phyloP scores from a whole-genome alignment of 1,140 invertebrate genomes.

The Drosophila nikananu region DNA sequence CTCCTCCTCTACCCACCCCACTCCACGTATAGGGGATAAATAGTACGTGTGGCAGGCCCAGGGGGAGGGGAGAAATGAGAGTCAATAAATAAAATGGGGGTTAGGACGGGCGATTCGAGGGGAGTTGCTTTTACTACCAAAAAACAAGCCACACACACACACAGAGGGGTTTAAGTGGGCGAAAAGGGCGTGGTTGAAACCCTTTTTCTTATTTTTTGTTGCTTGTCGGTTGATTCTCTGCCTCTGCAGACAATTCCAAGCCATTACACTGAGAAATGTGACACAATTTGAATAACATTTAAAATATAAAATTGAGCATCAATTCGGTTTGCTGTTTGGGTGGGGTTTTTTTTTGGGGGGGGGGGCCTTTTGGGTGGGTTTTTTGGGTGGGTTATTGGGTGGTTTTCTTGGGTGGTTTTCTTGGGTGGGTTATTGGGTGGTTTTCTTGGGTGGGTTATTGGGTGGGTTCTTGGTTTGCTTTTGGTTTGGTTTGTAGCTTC shows the following conservation, averaged over 20 bases:
- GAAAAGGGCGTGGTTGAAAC: constrained; percentile 17
- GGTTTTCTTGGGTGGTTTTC: too few relatives aligned
- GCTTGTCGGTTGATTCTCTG: background rate
- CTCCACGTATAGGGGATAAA: background rate
- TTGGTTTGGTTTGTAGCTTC: background rate
- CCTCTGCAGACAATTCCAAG: constrained; percentile 65
- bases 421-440: background rate
- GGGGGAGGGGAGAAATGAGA: constrained; percentile 37
- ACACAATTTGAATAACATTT: constrained; percentile 84
- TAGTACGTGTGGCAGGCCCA: background rate
- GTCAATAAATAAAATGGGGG: constrained; percentile 50
- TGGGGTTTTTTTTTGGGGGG: too few relatives aligned
- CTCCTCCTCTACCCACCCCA: too few relatives aligned
- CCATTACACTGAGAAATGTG: constrained; percentile 83
- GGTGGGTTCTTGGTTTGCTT: background rate
- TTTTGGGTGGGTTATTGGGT: too few relatives aligned
- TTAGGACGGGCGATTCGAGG: constrained; percentile 11
- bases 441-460: too few relatives aligned
- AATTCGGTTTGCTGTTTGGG: constrained; percentile 45
- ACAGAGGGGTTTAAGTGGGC: constrained; percentile 13
- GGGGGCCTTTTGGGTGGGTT: too few relatives aligned
- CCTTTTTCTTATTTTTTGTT: constrained; percentile 15
- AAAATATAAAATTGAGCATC: constrained; percentile 82
- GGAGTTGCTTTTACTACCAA: constrained; percentile 8
- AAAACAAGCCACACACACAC: constrained; percentile 33